Evolutionary conservation across 2,797 vertebrate genomes (phyloP), one percentile per base, ranked within the genome.

Genomic region (Melanotaenia trifasciata): DNA sequence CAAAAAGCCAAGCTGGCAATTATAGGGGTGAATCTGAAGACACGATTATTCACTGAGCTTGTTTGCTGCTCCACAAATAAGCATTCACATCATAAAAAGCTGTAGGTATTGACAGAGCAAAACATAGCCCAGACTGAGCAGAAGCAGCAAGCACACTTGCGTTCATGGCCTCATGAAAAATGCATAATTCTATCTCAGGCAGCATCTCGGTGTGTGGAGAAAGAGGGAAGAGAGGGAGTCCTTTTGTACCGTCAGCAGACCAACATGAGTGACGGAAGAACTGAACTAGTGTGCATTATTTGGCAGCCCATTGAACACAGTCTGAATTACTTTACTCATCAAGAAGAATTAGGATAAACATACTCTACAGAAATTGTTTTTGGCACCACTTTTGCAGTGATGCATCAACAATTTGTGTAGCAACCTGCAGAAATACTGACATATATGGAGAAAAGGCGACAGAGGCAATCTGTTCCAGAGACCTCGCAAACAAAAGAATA

Each of bases 131-230:
- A 81, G 83, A 58, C 87, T 74, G 83, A 88, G 81, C 64, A 77
- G 79, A 67, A 74, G 84, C 84, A 79, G 70, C n/a, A 60, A 80
- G 76, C 84, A 72, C 84, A 64, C 82, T 84, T 59, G 76, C 77
- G 77, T 86, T 88, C 85, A 50, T 61, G 40, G 70, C 72, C 90
- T 90, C 89, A 92, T 92, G 91, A 92, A 91, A 91, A 89, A 93
- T 93, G 89, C 82, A 93, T 90, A 64, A 83, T 84, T 89, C 90
- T 79, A 90, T 91, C 90, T 89, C 80, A 76, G 84, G 84, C 85
- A 70, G 38, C 79, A 86, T 89, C 84, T 83, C 65, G 58, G 87
- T 79, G 87, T 63, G 58, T 83, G 73, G 83, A 79, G 80, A 88
- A 78, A 78, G 85, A 87, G 84, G 73, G 79, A 87, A 78, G 79